Base-by-base conservation (phyloP, 1,140 invertebrate species). In the Probaryconus sp. region DNA sequence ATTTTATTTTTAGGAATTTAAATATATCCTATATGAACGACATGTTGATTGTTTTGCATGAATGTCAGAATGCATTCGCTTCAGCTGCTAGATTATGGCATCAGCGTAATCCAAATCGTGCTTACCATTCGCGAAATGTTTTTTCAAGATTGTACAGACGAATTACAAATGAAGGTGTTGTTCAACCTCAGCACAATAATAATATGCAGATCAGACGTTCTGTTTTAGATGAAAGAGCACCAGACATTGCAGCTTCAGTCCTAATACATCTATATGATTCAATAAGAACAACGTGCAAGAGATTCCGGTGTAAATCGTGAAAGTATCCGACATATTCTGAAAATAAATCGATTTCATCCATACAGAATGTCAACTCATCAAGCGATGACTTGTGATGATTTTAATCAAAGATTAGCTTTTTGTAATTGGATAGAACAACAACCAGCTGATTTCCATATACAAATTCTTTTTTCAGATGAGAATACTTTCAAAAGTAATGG, bases 201-300 rank as follows among this genome's bases (percentile, higher is more conserved):
- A 20, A 33, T 24, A 40, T 28, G 9, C 16, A 16, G 33, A 31
- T 60, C 17, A n/a, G 21, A 1, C 20, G 31, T 13, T 24, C 28
- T 48, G 43, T 48, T 45, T 21, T 24, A 26, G 43, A 30, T 61
- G 43, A 13, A 13, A 14, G 21, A 53, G 33, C 48, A 21, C 20
- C 11, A 7, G 43, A 61, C 4, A 61, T 61, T 61, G 20, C 48
- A 10, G 56, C 33, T 37, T 48, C 43, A 37, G 16, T 61, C 0
- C 14, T 14, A 40, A n/a, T 61, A 11, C 24, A 37, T 13, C 43
- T 21, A 1, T 16, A 28, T 17, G 37, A 55, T 16, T 42, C 51
- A 5, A 6, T 50, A 10, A 20, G n/a, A 9, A n/a, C 47, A 30
- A 6, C 1, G 28, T 17, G 13, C 13, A 1, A 35, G 6, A 3